Percentiles rank a stretch among this genome's conserved stretches.
Conservation (phyloP, 2,888 invertebrate genomes). For the Camptogramma bilineatum region DNA sequence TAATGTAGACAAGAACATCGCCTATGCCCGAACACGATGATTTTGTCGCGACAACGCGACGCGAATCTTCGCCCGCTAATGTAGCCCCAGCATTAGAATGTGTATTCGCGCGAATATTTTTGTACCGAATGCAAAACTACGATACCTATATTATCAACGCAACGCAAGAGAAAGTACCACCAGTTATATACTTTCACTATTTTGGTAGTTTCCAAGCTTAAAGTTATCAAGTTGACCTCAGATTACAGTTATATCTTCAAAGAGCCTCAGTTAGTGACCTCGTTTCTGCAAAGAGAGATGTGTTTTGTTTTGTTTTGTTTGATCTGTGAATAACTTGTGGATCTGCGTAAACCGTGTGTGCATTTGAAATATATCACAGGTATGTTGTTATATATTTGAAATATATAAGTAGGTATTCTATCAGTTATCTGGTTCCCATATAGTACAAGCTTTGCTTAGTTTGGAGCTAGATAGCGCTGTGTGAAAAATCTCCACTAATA, state of each 20-base stretch:
- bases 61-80: too few species aligned
- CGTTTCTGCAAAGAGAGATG: constrained; percentile 10
- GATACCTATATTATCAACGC: not conserved
- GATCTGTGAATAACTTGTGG: not conserved
- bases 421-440: too few species aligned
- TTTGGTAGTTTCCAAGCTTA: not conserved
- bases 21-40: too few species aligned
- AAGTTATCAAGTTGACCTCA: not conserved
- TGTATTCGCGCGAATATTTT: not conserved
- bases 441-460: too few species aligned
- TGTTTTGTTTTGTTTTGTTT: not conserved
- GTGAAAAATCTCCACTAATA: too few species aligned
- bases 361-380: not conserved
- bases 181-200: not conserved
- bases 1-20: too few species aligned
- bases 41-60: too few species aligned
- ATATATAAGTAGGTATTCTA: too few species aligned
- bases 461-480: too few species aligned
- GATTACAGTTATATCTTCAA: not conserved
- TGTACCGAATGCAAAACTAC: not conserved
- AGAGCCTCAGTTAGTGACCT: constrained; percentile 15
- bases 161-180: not conserved
- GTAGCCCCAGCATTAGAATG: too few species aligned
- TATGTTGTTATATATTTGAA: too few species aligned
- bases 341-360: not conserved